Percentiles rank a stretch among this genome's conserved stretches.
These are phyloP conservation scores for Agrochola circellaris DNA, from an alignment of 2,888 invertebrate genomes.

Conservation along the genomic window DNA sequence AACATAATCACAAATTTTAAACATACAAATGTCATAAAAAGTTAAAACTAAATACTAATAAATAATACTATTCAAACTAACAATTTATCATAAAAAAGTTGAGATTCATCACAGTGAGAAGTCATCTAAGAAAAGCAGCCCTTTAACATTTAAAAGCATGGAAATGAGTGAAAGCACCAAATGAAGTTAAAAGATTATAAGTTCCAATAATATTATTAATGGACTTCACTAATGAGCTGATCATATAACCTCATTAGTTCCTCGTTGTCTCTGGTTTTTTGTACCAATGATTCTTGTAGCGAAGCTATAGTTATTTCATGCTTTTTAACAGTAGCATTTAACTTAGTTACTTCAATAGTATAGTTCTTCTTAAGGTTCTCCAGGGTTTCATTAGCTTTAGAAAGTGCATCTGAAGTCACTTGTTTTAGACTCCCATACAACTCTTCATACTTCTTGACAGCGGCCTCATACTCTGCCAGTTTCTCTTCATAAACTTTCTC, in stretches of 20 bases:
- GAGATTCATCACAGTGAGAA: slow-evolving; percentile 77
- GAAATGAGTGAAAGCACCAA: slow-evolving; percentile 61
- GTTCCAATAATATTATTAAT: slow-evolving; percentile 63
- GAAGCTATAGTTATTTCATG: slow-evolving; percentile 96
- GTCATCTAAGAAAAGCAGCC: slow-evolving; percentile 60
- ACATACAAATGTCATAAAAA: slow-evolving; percentile 61
- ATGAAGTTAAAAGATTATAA: slow-evolving; percentile 33
- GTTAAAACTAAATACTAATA: slow-evolving; percentile 62
- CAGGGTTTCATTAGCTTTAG: slow-evolving; percentile 94
- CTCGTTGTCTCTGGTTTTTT: slow-evolving; percentile 96
- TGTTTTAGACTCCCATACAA: slow-evolving; percentile 96
- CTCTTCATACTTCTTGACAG: slow-evolving; percentile 93
- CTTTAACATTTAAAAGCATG: slow-evolving; percentile 36
- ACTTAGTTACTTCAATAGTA: slow-evolving; percentile 94
- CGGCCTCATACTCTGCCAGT: slow-evolving; percentile 92
- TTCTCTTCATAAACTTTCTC: slow-evolving; percentile 93
- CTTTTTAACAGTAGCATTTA: slow-evolving; percentile 96
- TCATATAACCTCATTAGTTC: slow-evolving; percentile 97
- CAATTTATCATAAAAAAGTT: slow-evolving; percentile 65
- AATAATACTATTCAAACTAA: slow-evolving; percentile 66
- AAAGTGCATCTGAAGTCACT: slow-evolving; percentile 96
- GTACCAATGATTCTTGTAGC: slow-evolving; percentile 95
- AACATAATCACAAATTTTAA: slow-evolving; percentile 57
- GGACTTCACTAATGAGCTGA: slow-evolving; percentile 94
- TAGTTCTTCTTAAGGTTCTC: slow-evolving; percentile 93